A percentile compares a stretch with the other conserved stretches of the same genome.
These are phyloP conservation scores for Ricordea florida DNA, from an alignment of 92 coral and sea anemone species.

Conservation along the genomic window DNA sequence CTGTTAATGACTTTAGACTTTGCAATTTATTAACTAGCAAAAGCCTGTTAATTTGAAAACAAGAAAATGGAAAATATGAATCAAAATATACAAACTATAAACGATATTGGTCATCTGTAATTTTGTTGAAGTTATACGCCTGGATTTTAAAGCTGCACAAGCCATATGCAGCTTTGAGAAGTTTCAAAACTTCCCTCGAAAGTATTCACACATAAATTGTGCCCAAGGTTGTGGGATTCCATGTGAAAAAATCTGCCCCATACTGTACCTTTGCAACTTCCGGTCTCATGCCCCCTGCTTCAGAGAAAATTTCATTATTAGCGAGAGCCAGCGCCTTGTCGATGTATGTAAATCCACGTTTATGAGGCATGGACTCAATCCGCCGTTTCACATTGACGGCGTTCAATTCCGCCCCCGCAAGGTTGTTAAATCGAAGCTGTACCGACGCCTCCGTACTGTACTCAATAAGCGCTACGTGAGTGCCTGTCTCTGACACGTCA, in stretches of 20 bases:
- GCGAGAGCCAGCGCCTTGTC: conserved; percentile 40
- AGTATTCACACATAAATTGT: no score
- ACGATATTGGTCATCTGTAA: no score
- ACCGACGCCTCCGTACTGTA: conserved; percentile 36
- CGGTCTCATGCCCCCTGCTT: conserved; percentile 37
- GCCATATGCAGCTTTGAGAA: no score
- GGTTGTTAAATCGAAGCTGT: conserved; percentile 18
- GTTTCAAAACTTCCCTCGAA: no score
- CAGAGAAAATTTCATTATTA: not conserved
- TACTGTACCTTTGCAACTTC: conserved; percentile 43
- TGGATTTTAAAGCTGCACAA: no score
- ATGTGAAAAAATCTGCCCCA: not conserved
- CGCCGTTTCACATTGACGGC: conserved; percentile 11
- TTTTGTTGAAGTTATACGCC: no score
- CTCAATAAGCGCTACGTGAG: conserved; percentile 41
- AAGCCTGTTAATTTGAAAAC: no score
- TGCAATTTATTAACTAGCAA: no score
- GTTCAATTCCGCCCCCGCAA: not conserved
- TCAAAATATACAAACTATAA: no score
- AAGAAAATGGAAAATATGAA: no score
- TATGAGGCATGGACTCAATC: conserved; percentile 8
- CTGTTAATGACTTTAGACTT: no score
- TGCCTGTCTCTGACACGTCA: conserved; percentile 25
- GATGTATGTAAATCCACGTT: conserved; percentile 43
- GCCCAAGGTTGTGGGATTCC: no score